These are phyloP conservation scores for Oegoconia quadripuncta DNA, from an alignment of 2,888 invertebrate species.

Conservation along the genomic window DNA sequence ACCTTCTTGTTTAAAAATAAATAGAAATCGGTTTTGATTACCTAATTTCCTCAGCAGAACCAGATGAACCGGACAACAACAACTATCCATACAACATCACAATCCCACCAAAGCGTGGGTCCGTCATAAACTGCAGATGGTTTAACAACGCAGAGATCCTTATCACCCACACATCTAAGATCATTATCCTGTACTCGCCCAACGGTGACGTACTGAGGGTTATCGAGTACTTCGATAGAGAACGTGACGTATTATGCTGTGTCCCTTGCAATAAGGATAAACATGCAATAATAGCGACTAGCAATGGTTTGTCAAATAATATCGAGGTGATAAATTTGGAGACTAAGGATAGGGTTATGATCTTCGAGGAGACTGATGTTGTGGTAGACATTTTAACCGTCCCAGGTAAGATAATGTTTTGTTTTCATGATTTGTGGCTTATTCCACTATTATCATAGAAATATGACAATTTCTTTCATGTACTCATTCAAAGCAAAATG, in stretches of 20 bases:
- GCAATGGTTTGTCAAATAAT: conserved; percentile 29
- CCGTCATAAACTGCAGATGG: conserved; percentile 62
- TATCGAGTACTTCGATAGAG: conserved; percentile 48
- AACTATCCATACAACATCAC: conserved; percentile 46
- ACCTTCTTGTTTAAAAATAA: no score
- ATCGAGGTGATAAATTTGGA: conserved; percentile 53
- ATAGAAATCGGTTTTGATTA: conserved; percentile 14
- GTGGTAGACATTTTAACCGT: conserved; percentile 55
- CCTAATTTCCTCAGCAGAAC: no score
- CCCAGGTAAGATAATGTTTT: conserved; percentile 65
- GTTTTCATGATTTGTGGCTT: neutral
- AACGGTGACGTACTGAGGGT: conserved; percentile 40
- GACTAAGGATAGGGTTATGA: conserved; percentile 48
- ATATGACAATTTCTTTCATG: no score
- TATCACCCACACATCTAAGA: conserved; percentile 56
- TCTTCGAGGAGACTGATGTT: conserved; percentile 49
- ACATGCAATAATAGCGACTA: conserved; percentile 47
- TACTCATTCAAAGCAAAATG: no score
- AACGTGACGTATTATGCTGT: conserved; percentile 47
- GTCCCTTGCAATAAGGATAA: conserved; percentile 59
- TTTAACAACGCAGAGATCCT: conserved; percentile 51
- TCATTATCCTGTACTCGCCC: conserved; percentile 54
- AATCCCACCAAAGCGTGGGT: conserved; percentile 46
- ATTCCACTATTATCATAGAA: no score
- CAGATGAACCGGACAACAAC: conserved; percentile 55